phyloP scores from a whole-genome alignment of 1,140 invertebrate genomes.

The Bombus haemorrhoidalis region DNA sequence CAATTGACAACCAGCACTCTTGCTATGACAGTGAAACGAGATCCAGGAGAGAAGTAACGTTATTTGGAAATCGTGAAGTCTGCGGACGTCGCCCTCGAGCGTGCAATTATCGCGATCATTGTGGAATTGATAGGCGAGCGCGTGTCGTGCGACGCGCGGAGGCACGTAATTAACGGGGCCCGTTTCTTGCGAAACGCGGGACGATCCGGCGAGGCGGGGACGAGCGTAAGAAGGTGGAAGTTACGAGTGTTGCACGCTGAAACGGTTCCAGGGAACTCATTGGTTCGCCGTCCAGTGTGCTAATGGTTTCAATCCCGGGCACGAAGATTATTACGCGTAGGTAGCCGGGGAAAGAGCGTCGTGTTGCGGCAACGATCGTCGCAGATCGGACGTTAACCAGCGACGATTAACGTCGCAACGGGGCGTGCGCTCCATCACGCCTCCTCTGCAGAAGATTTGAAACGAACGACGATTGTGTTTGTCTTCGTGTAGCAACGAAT shows the following conservation, averaged over 20 bases:
- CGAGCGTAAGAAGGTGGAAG: constrained; percentile 13
- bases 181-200: constrained; percentile 48
- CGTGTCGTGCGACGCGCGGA: neutral
- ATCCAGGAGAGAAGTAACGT: neutral
- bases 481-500: neutral
- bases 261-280: constrained; percentile 47
- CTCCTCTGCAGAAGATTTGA: neutral
- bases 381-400: constrained; percentile 48
- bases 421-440: constrained; percentile 26
- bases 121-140: constrained; percentile 40
- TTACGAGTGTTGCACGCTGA: neutral
- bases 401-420: constrained; percentile 60
- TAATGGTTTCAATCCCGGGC: constrained; percentile 48
- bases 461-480: neutral
- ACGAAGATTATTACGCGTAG: constrained; percentile 53
- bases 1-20: neutral
- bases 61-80: constrained; percentile 1
- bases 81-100: neutral
- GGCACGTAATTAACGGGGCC: constrained; percentile 51
- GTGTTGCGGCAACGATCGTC: constrained; percentile 25
- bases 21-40: neutral
- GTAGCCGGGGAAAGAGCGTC: constrained; percentile 21
- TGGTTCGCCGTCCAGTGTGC: constrained; percentile 20
- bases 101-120: constrained; percentile 22
- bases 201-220: too few species aligned